Evolutionary conservation across 2,113 vertebrate species (phyloP).

Genomic region (Cacatua alba): DNA sequence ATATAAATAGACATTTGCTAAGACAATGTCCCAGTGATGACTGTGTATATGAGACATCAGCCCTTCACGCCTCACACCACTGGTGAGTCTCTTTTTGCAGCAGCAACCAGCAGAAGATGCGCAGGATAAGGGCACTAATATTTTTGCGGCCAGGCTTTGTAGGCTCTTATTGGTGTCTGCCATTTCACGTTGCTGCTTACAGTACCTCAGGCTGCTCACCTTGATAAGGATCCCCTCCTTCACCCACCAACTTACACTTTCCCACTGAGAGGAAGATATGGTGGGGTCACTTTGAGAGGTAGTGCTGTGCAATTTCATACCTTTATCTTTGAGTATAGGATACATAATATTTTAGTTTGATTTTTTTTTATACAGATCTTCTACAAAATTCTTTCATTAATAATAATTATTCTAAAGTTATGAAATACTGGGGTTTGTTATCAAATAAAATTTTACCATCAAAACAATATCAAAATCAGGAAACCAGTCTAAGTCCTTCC

Average conservation of each 20-base stretch:
- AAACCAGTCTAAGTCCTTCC: neutral
- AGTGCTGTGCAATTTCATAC: neutral
- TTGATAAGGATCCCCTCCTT: neutral
- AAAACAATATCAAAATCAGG: neutral
- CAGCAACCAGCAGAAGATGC: neutral
- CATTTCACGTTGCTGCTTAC: neutral
- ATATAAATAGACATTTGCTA: neutral
- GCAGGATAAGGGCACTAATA: neutral
- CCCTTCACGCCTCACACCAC: neutral
- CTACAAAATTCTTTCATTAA: neutral
- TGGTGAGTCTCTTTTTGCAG: neutral
- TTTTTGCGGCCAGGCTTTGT: neutral
- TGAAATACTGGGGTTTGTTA: neutral
- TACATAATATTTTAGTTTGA: neutral
- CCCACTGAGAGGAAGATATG: neutral
- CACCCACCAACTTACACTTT: neutral
- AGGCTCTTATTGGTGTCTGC: neutral
- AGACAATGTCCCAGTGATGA: neutral
- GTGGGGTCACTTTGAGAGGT: neutral
- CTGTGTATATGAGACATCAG: neutral
- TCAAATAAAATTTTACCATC: neutral
- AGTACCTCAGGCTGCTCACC: neutral
- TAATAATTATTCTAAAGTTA: neutral
- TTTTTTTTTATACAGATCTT: neutral
- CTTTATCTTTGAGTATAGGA: neutral